Percentiles rank a stretch among this genome's conserved stretches.
These are phyloP conservation scores for Galeruca laticollis DNA, from an alignment of 2,888 invertebrate species.

Conservation along the genomic window DNA sequence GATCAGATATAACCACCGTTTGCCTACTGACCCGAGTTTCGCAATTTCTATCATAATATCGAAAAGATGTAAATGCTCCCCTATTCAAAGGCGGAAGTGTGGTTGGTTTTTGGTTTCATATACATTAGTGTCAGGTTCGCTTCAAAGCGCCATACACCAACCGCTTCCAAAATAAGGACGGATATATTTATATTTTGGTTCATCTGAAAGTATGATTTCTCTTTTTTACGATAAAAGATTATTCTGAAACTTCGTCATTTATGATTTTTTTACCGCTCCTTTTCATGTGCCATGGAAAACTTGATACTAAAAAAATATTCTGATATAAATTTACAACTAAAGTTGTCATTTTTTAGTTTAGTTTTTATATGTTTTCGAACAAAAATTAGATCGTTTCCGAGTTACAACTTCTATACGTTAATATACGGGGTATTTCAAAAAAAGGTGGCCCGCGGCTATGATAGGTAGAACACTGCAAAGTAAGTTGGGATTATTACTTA, in stretches of 20 bases:
- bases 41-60: constrained; percentile 41
- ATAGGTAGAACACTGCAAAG: no score
- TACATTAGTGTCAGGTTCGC: constrained; percentile 27
- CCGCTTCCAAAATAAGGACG: constrained; percentile 1
- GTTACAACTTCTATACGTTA: no score
- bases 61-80: constrained; percentile 47
- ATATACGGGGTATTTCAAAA: no score
- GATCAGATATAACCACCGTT: constrained; percentile 31
- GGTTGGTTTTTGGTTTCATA: constrained; percentile 32
- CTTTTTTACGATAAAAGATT: constrained; percentile 11
- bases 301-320: neutral
- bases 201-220: constrained; percentile 21
- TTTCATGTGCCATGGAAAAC: neutral
- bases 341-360: neutral
- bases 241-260: constrained; percentile 4
- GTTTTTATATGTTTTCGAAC: neutral
- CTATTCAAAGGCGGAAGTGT: constrained; percentile 34
- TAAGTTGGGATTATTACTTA: no score
- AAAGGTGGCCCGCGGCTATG: no score
- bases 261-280: neutral
- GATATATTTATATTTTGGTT: constrained; percentile 8
- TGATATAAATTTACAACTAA: neutral
- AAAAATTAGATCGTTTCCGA: no score
- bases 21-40: constrained; percentile 39
- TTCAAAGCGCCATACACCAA: constrained; percentile 20